A percentile compares a stretch with the other conserved stretches of the same genome.
Evolutionary conservation across 2,888 invertebrate species (phyloP).

Genomic region (Apodemia hepburni): DNA sequence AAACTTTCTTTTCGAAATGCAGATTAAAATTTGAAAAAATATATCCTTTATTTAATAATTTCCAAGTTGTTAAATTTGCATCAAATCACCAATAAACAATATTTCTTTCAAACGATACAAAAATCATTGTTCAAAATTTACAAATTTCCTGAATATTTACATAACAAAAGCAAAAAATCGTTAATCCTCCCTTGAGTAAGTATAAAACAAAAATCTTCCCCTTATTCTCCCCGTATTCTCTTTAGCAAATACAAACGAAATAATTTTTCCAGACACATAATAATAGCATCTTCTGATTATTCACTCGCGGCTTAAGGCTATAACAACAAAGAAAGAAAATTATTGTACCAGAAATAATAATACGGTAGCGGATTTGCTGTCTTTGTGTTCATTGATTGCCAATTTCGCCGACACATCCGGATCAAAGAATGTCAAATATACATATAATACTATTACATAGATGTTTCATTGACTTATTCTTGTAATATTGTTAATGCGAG

Average conservation of each 20-base stretch:
- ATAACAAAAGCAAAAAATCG: background rate
- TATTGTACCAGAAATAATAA: slow-evolving; percentile 26
- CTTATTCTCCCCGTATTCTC: background rate
- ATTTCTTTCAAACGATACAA: background rate
- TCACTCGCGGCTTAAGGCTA: slow-evolving; percentile 18
- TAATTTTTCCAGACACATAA: background rate
- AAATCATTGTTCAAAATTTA: background rate
- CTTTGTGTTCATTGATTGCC: slow-evolving; percentile 30
- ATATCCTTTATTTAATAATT: too few relatives aligned
- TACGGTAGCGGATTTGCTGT: slow-evolving; percentile 18
- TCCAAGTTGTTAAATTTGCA: too few relatives aligned
- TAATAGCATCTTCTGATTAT: background rate
- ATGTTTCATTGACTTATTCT: background rate
- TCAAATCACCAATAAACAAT: too few relatives aligned
- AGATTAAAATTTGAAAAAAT: too few relatives aligned
- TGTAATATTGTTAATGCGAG: background rate
- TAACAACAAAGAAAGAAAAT: slow-evolving; percentile 26
- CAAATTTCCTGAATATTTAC: background rate
- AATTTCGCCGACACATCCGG: slow-evolving; percentile 23
- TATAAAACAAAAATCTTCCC: background rate
- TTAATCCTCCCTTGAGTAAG: background rate
- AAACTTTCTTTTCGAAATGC: too few relatives aligned
- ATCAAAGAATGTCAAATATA: background rate
- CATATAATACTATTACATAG: background rate
- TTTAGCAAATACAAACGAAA: background rate